Percentiles rank a stretch among this genome's conserved stretches.
Conservation (phyloP, 2,113 vertebrate species). For the Ancistrus triradiatus region DNA sequence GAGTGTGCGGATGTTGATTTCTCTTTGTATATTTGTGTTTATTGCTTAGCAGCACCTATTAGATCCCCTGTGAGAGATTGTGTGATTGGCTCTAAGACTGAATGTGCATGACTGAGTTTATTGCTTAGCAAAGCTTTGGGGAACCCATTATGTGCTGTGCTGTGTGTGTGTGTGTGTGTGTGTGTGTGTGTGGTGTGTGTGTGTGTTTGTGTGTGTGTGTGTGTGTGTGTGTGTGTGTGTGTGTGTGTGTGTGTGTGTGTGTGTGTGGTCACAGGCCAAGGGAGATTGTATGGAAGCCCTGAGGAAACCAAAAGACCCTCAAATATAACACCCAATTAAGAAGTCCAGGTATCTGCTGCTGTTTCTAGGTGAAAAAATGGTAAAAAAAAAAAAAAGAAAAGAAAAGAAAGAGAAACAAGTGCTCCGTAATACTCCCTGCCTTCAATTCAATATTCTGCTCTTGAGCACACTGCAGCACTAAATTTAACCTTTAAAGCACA, state of each 20-base stretch:
- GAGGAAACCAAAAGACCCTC: too few relatives aligned
- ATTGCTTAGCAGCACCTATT: not conserved
- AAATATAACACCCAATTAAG: constrained; percentile 36
- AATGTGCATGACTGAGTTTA: constrained; percentile 1
- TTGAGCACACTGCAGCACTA: constrained; percentile 1
- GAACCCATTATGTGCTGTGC: constrained; percentile 11
- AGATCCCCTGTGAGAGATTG: constrained; percentile 7
- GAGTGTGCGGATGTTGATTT: too few relatives aligned
- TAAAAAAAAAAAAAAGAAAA: not conserved
- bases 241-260: constrained; percentile 22
- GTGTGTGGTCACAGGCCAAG: not conserved
- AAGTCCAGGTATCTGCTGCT: not conserved
- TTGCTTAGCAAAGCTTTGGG: constrained; percentile 13
- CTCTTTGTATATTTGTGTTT: not conserved
- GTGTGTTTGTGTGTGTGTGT: constrained; percentile 4
- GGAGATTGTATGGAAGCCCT: constrained; percentile 20
- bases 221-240: constrained; percentile 21
- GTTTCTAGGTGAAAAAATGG: not conserved
- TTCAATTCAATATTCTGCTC: not conserved
- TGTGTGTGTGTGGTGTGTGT: constrained; percentile 10
- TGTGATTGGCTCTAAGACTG: not conserved
- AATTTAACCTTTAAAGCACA: not conserved
- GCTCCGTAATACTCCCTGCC: too few relatives aligned
- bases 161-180: too few relatives aligned
- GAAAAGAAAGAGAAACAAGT: not conserved